Evolutionary conservation across 2,888 invertebrate genomes (phyloP), one percentile per base, ranked within the genome.

Genomic region (Pyralis farinalis): DNA sequence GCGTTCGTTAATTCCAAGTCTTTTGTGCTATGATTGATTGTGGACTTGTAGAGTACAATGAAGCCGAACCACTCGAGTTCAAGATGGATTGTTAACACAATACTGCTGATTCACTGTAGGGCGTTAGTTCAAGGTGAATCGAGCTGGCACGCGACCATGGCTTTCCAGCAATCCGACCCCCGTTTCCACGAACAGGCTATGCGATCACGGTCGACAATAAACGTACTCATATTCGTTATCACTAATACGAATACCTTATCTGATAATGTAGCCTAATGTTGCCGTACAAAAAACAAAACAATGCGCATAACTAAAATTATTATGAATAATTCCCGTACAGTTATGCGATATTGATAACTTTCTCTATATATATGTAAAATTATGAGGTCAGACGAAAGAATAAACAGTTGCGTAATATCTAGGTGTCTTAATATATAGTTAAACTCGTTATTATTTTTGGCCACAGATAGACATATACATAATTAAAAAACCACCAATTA

Each of bases 61-160:
- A 25, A 25, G 25, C n/a, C 25, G 7, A 3, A 7, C 5, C 25
- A 25, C 25, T 25, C 7, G 25, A 25, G 5, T 8, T n/a, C 25
- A 25, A 25, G 25, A 25, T 25, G 25, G 25, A 25, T 25, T 25
- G 25, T 37, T 44, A 28, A 35, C 16, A 16, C 16, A 4, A 16
- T 2, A 3, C 16, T 16, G 47, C 44, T 45, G 54, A 61, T 56
- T 58, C 63, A 56, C 54, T 55, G 56, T 52, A 53, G 47, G 41
- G 45, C 44, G 43, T 45, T 53, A 53, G 65, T 67, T 67, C 66
- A 71, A 69, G 71, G 69, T 34, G 55, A 25, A n/a, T 25, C 47
- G 54, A 48, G 40, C 40, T 32, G 46, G 61, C 65, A 69, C 62
- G 68, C 62, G 46, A 58, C 48, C 25, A 3, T 40, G 8, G 46